Base-by-base conservation (phyloP, 2,113 vertebrate genomes). In the Cairina moschata region DNA sequence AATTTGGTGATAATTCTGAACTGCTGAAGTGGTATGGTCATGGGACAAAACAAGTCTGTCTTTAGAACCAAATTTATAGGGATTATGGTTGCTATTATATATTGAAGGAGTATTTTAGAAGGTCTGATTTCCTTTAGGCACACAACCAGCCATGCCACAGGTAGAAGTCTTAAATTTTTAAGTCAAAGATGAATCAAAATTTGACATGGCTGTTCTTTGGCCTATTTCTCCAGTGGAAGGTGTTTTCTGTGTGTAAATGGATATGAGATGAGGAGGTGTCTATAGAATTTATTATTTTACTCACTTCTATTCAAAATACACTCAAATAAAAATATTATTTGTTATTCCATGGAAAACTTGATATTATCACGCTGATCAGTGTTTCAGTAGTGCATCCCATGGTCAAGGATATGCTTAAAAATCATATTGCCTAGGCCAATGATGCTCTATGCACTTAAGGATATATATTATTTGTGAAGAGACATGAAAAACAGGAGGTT, bases 151-250 rank as follows among this genome's bases (percentile, higher is more conserved):
- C 32, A 18, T 73, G 12, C 56, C 11, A 9, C 15, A 60, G 18
- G 7, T 34, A 44, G 68, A 83, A 88, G 34, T 21, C 4, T 66
- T 87, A 21, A 79, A 44, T 3, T 40, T 71, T 34, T 17, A 48
- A 55, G 34, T 52, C 22, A 54, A 29, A 40, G 16, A 13, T 36
- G 34, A 60, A 46, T 44, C 6, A 55, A 48, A 77, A 44, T 52
- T 32, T 55, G 74, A 42, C 8, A 4, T 36, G 28, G 28, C 15
- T 76, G 23, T 82, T 76, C 12, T 34, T 13, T 60, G 34, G n/a
- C 44, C 8, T 40, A 2, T 6, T 34, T 3, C 36, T 9, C 44
- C 31, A 80, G 4, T 0, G 0, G 31, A 54, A 77, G 7, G 17
- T 29, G 26, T 75, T 71, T 83, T 59, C 32, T 59, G 26, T 66